Percentiles rank a stretch among this genome's conserved stretches.
Conservation (phyloP, 2,797 vertebrate species). For the Sternotherus odoratus region DNA sequence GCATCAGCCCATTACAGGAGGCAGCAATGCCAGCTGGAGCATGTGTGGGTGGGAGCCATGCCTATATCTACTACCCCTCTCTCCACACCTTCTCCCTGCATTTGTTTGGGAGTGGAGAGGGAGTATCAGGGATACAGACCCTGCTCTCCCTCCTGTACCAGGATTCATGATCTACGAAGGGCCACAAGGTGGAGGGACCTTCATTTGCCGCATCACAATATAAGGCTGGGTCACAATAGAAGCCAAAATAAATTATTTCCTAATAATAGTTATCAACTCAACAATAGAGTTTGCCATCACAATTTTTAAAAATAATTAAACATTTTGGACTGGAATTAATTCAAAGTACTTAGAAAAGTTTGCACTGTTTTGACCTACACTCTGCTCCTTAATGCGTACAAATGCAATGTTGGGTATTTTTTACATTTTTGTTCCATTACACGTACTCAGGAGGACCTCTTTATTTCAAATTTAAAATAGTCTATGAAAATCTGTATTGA, state of each 20-base stretch:
- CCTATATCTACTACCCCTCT: background rate
- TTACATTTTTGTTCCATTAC: constrained; percentile 52
- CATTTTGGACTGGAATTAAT: background rate
- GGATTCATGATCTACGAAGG: background rate
- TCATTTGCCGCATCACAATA: background rate
- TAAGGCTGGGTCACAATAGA: background rate
- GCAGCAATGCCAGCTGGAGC: background rate
- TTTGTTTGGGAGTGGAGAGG: background rate
- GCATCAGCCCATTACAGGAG: background rate
- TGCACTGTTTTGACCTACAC: constrained; percentile 16
- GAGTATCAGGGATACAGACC: background rate
- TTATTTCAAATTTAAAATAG: constrained; percentile 73
- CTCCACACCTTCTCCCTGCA: rapidly evolving
- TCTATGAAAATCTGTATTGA: constrained; percentile 74
- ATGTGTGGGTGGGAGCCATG: background rate
- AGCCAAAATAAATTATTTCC: background rate
- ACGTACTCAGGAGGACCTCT: constrained; percentile 56
- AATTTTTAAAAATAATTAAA: background rate
- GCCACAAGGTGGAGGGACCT: background rate
- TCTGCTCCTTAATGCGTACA: constrained; percentile 24
- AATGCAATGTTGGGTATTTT: constrained; percentile 38
- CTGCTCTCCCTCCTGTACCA: rapidly evolving
- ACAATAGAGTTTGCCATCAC: rapidly evolving
- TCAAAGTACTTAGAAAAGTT: constrained; percentile 14
- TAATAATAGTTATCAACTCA: background rate